These are phyloP conservation scores for Acrobasis suavella DNA, from an alignment of 2,888 invertebrate genomes.

Conservation along the genomic window DNA sequence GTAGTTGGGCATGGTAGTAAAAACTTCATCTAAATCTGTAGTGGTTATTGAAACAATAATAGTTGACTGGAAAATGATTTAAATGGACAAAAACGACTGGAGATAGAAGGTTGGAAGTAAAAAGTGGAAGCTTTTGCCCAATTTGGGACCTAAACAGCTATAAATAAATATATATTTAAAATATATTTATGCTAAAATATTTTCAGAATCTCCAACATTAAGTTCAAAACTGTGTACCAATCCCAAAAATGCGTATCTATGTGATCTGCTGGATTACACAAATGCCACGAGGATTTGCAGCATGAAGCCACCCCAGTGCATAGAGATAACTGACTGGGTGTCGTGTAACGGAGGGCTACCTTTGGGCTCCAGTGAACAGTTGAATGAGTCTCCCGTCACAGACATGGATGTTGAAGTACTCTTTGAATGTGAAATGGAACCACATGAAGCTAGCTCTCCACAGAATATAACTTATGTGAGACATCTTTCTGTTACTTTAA, in stretches of 20 bases:
- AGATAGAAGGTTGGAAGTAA: no score
- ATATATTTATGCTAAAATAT: not conserved
- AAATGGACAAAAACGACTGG: no score
- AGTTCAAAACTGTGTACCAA: conserved; percentile 81
- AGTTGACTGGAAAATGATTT: no score
- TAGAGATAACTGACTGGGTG: conserved; percentile 74
- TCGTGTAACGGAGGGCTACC: conserved; percentile 69
- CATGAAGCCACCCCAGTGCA: conserved; percentile 74
- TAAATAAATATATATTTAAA: not conserved
- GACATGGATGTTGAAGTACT: conserved; percentile 70
- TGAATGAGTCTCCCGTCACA: conserved; percentile 43
- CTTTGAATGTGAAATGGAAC: conserved; percentile 77
- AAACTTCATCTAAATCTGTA: no score
- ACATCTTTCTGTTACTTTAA: conserved; percentile 19
- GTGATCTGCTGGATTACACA: conserved; percentile 82
- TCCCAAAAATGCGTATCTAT: conserved; percentile 81
- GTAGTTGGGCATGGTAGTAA: no score
- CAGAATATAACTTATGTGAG: conserved; percentile 62
- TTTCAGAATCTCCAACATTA: conserved; percentile 76
- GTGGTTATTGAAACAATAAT: no score
- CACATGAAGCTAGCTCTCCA: conserved; percentile 54
- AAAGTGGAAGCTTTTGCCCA: no score
- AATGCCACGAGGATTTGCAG: conserved; percentile 75
- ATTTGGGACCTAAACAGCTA: no score
- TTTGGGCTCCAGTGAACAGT: conserved; percentile 58